Conservation (phyloP, 2,888 invertebrate genomes). For the Xestobium rufovillosum region DNA sequence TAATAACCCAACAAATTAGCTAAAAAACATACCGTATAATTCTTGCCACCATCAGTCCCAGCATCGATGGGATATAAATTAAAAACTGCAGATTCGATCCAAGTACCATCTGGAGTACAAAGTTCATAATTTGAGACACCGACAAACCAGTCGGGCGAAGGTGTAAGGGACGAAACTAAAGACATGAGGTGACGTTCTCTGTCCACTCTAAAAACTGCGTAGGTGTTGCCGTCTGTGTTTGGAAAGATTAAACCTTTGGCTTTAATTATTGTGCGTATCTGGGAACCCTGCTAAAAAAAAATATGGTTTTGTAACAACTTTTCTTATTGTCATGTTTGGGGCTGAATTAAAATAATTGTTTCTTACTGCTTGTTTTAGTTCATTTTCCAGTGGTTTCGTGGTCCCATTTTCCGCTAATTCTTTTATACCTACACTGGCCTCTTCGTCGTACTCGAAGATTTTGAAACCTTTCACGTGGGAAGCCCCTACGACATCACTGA, state of each 20-base stretch:
- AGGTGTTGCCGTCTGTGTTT: slow-evolving; percentile 74
- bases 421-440: slow-evolving; percentile 78
- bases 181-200: slow-evolving; percentile 86
- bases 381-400: slow-evolving; percentile 79
- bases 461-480: slow-evolving; percentile 73
- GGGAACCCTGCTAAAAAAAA: slow-evolving; percentile 52
- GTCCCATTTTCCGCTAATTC: slow-evolving; percentile 89
- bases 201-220: slow-evolving; percentile 81
- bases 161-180: slow-evolving; percentile 85
- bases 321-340: not conserved
- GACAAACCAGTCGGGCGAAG: slow-evolving; percentile 95
- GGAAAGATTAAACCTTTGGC: slow-evolving; percentile 84
- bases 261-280: slow-evolving; percentile 84
- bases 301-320: slow-evolving; percentile 5
- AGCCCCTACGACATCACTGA: slow-evolving; percentile 92
- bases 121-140: slow-evolving; percentile 85
- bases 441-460: slow-evolving; percentile 84
- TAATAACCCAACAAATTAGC: not conserved
- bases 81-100: slow-evolving; percentile 70
- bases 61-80: slow-evolving; percentile 91
- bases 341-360: too few relatives aligned
- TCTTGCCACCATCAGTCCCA: slow-evolving; percentile 83
- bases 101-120: slow-evolving; percentile 79
- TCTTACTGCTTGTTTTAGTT: slow-evolving; percentile 72
- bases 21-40: slow-evolving; percentile 76